Percentiles rank a stretch among this genome's conserved stretches.
Evolutionary conservation across 2,797 vertebrate species (phyloP).

Genomic region (Rhinella marina): DNA sequence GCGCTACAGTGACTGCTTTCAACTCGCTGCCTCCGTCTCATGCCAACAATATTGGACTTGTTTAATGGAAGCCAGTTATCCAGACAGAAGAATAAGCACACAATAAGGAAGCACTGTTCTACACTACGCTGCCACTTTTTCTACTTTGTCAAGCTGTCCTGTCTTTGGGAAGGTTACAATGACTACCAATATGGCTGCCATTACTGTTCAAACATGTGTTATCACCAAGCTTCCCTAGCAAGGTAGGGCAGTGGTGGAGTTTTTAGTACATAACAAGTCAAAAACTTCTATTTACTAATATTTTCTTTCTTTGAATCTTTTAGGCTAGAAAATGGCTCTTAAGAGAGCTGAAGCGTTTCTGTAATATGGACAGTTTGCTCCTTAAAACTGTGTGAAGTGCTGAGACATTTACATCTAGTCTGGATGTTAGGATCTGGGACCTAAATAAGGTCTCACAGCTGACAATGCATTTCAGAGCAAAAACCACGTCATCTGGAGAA

Average conservation of each 20-base stretch:
- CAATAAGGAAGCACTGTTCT: constrained; percentile 1
- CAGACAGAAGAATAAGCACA: not conserved
- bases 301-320: not conserved
- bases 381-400: too few species aligned
- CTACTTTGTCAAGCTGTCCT: not conserved
- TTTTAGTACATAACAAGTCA: not conserved
- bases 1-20: not conserved
- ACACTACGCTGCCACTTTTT: not conserved
- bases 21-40: not conserved
- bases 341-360: too few species aligned
- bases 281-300: not conserved
- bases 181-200: not conserved
- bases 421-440: too few species aligned
- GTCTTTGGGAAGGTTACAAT: not conserved
- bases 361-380: too few species aligned
- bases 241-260: not conserved
- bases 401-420: too few species aligned
- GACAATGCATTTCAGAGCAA: too few species aligned
- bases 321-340: too few species aligned
- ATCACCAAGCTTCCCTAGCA: not conserved
- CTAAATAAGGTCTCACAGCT: too few species aligned
- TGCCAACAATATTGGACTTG: not conserved
- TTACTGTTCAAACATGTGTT: not conserved
- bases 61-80: not conserved
- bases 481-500: too few species aligned